phyloP scores from a whole-genome alignment of 2,888 invertebrate species.

The Drosophila suboccidentalis region DNA sequence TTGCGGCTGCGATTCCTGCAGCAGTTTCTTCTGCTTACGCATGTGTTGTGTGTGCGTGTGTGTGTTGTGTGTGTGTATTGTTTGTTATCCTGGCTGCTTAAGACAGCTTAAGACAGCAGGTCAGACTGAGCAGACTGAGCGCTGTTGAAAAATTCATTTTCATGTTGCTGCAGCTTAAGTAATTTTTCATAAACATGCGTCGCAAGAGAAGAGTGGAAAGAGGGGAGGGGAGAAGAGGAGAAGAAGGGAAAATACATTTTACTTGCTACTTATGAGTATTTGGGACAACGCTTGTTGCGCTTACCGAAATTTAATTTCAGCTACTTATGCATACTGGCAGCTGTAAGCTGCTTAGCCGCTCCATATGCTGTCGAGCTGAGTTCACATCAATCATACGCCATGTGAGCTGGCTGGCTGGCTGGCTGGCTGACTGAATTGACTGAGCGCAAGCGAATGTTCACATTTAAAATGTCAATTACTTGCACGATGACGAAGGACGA shows the following conservation, averaged over 20 bases:
- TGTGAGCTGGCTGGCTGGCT: slow-evolving; percentile 34
- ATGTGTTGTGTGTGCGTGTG: neutral
- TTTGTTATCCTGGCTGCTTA: slow-evolving; percentile 73
- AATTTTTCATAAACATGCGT: slow-evolving; percentile 77
- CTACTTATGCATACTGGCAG: slow-evolving; percentile 69
- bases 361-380: slow-evolving; percentile 40
- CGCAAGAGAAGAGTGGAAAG: neutral
- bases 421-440: slow-evolving; percentile 1
- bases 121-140: slow-evolving; percentile 52
- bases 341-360: slow-evolving; percentile 70
- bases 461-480: slow-evolving; percentile 53
- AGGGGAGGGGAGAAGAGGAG: too few relatives aligned
- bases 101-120: slow-evolving; percentile 77
- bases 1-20: slow-evolving; percentile 52
- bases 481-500: slow-evolving; percentile 17
- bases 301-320: slow-evolving; percentile 70
- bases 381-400: slow-evolving; percentile 69
- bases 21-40: slow-evolving; percentile 4
- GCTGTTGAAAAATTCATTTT: slow-evolving; percentile 79
- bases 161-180: slow-evolving; percentile 75
- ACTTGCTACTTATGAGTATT: slow-evolving; percentile 2
- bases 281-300: slow-evolving; percentile 43
- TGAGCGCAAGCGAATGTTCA: slow-evolving; percentile 6
- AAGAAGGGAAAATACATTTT: too few relatives aligned
- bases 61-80: slow-evolving; percentile 18